Evolutionary conservation across 2,888 invertebrate species (phyloP), one percentile per base, ranked within the genome.

Genomic region (Timandra comae): DNA sequence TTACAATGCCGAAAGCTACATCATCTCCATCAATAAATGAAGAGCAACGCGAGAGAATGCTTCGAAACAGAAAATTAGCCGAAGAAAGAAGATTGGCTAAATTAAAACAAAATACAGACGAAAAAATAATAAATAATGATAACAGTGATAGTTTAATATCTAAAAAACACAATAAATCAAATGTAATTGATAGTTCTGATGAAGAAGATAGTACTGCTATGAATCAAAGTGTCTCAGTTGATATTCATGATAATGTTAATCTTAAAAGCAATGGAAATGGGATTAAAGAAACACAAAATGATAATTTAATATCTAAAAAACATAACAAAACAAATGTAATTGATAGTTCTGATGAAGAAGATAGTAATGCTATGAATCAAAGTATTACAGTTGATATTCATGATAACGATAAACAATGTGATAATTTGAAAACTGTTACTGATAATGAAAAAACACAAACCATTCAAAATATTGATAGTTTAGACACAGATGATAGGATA

Each of bases 21-120:
- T 78, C 81, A n/a, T 85, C 82, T 0, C 81, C 81, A 0, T 82
- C 82, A 3, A 82, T 85, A 26, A 85, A 65, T 21, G 87, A 91
- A 1, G 93, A 91, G 42, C 89, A 91, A 55, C 86, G 87, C 47
- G 89, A 91, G 30, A 87, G 90, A 54, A 91, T 93, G 71, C 87
- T 92, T 12, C 87, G 87, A 46, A 94, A 93, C 58, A 86, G 90
- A 30, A 81, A 84, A 50, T 43, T 89, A 27, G 93, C 93, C 0
- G 87, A 90, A 66, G 90, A 92, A 58, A 84, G 88, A 42, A 72
- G 89, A 29, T 75, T 88, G n/a, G 89, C 88, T 0, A 87, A 84
- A 55, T 56, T 86, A 6, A 69, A 79, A 52, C 65, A 68, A 50
- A n/a, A n/a, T n/a, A n/a, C n/a, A n/a, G n/a, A n/a, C n/a, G 48